A percentile compares a stretch with the other conserved stretches of the same genome.
These are phyloP conservation scores for Eciton burchellii DNA, from an alignment of 1,140 invertebrate genomes.

Conservation along the genomic window DNA sequence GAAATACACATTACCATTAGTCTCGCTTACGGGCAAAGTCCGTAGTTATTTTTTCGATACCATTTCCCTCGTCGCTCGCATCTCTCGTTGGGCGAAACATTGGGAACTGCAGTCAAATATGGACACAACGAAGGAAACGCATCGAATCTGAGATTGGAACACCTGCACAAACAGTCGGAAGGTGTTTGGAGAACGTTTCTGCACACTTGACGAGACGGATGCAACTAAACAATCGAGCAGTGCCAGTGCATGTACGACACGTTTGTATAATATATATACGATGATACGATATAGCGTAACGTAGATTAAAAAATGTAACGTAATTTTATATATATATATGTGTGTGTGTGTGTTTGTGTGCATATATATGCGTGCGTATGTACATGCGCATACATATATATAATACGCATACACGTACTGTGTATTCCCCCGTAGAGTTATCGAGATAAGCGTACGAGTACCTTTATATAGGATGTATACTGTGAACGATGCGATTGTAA, in stretches of 20 bases:
- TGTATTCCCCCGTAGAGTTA: constrained; percentile 44
- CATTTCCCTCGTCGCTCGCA: no score
- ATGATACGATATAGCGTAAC: constrained; percentile 30
- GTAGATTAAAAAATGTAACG: constrained; percentile 25
- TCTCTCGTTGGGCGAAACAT: not conserved
- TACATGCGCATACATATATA: no score
- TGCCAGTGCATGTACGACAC: constrained; percentile 47
- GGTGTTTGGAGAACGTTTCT: constrained; percentile 15
- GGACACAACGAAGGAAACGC: not conserved
- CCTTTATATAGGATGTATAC: constrained; percentile 54
- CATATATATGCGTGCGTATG: no score
- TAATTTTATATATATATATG: no score
- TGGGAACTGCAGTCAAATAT: not conserved
- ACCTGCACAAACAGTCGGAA: constrained; percentile 14
- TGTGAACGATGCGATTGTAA: constrained; percentile 60
- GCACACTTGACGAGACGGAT: constrained; percentile 14
- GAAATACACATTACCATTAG: no score
- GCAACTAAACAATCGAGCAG: constrained; percentile 59
- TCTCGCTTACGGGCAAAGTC: no score
- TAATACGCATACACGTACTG: constrained; percentile 27
- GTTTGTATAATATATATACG: constrained; percentile 52
- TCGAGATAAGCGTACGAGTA: constrained; percentile 46
- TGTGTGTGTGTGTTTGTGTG: no score
- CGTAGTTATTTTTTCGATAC: no score
- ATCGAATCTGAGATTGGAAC: not conserved